These are phyloP conservation scores for Ernsta delagoae DNA, from an alignment of 2,888 invertebrate species.

Conservation along the genomic window DNA sequence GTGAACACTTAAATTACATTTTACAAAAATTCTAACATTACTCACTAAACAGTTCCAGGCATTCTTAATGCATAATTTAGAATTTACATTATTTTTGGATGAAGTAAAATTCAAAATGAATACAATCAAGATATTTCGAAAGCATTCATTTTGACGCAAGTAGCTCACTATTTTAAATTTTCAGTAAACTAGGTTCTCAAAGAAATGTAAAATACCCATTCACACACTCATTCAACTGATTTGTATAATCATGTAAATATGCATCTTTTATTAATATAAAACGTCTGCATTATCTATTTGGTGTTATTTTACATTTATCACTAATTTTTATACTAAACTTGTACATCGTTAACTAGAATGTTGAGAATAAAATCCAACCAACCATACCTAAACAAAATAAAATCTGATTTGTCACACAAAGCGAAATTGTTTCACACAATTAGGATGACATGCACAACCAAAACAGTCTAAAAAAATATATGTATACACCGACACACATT, in stretches of 20 bases:
- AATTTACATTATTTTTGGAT: constrained; percentile 55
- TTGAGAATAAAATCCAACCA: constrained; percentile 10
- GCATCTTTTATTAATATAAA: constrained; percentile 42
- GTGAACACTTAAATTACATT: constrained; percentile 60
- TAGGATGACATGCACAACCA: constrained; percentile 32
- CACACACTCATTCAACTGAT: constrained; percentile 43
- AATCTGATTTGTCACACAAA: constrained; percentile 5
- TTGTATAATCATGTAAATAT: constrained; percentile 50
- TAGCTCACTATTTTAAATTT: constrained; percentile 41
- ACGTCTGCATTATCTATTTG: constrained; percentile 46
- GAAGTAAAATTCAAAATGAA: constrained; percentile 60
- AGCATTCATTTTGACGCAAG: constrained; percentile 64
- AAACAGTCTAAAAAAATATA: background rate
- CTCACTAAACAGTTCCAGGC: constrained; percentile 61
- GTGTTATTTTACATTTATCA: constrained; percentile 46
- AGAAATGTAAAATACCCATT: constrained; percentile 58
- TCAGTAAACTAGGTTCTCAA: constrained; percentile 55
- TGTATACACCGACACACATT: no score
- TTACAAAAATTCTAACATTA: constrained; percentile 58
- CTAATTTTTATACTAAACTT: constrained; percentile 45
- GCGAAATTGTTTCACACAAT: constrained; percentile 1
- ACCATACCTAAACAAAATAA: background rate
- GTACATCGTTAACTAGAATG: constrained; percentile 45
- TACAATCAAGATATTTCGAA: constrained; percentile 52
- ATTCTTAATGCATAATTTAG: constrained; percentile 69